Evolutionary conservation across 2,888 invertebrate genomes (phyloP).

Genomic region (Scaptomyza tumidula): DNA sequence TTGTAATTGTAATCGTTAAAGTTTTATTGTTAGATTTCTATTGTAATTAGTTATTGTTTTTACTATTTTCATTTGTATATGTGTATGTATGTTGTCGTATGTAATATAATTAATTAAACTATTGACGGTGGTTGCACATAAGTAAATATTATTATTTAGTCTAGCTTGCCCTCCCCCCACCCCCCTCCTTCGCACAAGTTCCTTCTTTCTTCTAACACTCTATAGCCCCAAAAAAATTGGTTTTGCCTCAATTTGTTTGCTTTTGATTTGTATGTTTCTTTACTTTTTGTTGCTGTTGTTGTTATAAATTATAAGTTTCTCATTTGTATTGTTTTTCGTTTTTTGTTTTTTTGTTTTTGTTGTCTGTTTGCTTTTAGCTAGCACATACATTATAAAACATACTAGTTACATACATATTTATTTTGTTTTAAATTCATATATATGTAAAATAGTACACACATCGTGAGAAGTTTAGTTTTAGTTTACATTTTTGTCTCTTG

Average conservation of each 20-base stretch:
- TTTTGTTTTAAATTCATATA: constrained; percentile 6
- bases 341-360: constrained; percentile 32
- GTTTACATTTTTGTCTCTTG: constrained; percentile 49
- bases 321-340: constrained; percentile 35
- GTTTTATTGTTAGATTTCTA: constrained; percentile 41
- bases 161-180: constrained; percentile 28
- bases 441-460: constrained; percentile 7
- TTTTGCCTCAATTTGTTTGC: constrained; percentile 50
- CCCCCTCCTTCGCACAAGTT: not conserved
- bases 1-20: constrained; percentile 37
- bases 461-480: constrained; percentile 32
- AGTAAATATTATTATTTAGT: constrained; percentile 58
- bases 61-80: constrained; percentile 16
- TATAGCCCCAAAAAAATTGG: not conserved
- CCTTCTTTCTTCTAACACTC: not conserved
- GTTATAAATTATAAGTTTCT: constrained; percentile 37
- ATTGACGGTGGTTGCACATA: constrained; percentile 75
- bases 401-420: constrained; percentile 35
- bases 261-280: constrained; percentile 23
- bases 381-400: constrained; percentile 62
- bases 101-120: constrained; percentile 57
- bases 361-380: constrained; percentile 72
- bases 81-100: constrained; percentile 37
- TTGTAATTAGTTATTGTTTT: constrained; percentile 52
- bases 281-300: constrained; percentile 7